These are phyloP conservation scores for Tokudaia tokunoshimensis DNA, from an alignment of 2,797 vertebrate species.

Conservation along the genomic window DNA sequence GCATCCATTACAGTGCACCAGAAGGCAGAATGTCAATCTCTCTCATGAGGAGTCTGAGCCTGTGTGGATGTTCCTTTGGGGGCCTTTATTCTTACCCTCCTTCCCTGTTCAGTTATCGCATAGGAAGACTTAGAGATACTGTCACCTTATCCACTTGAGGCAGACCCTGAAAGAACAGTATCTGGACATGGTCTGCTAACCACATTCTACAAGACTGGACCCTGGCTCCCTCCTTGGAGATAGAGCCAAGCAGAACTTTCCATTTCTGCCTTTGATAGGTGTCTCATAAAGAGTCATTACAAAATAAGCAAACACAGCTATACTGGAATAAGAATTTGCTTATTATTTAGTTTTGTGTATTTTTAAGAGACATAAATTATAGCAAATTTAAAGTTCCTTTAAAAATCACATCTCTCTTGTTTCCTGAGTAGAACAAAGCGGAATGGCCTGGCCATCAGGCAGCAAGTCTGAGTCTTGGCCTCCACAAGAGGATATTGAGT, in stretches of 20 bases:
- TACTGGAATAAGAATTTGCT: neutral
- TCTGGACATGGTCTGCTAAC: neutral
- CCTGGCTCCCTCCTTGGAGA: neutral
- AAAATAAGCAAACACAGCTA: conserved; percentile 24
- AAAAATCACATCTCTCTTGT: neutral
- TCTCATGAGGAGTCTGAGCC: neutral
- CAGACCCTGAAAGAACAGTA: neutral
- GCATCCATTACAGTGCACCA: neutral
- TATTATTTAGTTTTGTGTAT: neutral
- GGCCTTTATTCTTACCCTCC: neutral
- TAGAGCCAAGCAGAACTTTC: neutral
- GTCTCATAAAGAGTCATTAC: neutral
- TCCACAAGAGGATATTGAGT: neutral
- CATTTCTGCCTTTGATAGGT: neutral
- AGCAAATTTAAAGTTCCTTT: conserved; percentile 2
- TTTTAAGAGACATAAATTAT: conserved; percentile 23
- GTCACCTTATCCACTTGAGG: neutral
- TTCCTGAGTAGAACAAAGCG: neutral
- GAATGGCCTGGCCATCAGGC: neutral
- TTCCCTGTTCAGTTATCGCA: neutral
- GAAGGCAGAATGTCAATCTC: neutral
- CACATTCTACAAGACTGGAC: neutral
- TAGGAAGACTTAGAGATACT: neutral
- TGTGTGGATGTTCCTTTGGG: too few relatives aligned
- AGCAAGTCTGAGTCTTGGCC: conserved; percentile 45